A percentile compares a stretch with the other conserved stretches of the same genome.
phyloP scores from a whole-genome alignment of 1,140 invertebrate species.

The Saccostrea cuccullata region DNA sequence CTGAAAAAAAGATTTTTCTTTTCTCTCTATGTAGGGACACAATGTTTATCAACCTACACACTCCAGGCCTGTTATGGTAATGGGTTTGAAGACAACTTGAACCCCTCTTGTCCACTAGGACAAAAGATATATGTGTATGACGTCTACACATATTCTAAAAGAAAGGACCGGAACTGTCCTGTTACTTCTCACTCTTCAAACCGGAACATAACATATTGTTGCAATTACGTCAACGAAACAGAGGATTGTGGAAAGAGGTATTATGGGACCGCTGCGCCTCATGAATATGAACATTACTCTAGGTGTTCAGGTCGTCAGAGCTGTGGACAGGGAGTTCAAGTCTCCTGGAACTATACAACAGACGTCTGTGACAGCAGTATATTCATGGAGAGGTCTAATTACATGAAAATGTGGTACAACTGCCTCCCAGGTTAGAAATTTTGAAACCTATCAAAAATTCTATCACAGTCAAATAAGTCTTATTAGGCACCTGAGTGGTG shows the following conservation, averaged over 20 bases:
- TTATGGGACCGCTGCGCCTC: not conserved
- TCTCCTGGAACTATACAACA: slow-evolving; percentile 31
- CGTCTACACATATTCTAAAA: slow-evolving; percentile 38
- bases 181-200: not conserved
- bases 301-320: not conserved
- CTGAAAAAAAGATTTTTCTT: too few species aligned
- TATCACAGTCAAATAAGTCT: too few species aligned
- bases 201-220: slow-evolving; percentile 27
- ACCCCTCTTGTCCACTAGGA: not conserved
- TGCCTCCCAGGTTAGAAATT: slow-evolving; percentile 39
- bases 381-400: slow-evolving; percentile 12
- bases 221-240: slow-evolving; percentile 48
- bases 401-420: slow-evolving; percentile 45
- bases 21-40: not conserved
- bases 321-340: not conserved
- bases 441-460: not conserved
- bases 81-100: slow-evolving; percentile 2
- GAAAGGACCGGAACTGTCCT: slow-evolving; percentile 14
- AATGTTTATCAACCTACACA: not conserved
- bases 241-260: slow-evolving; percentile 52
- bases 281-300: slow-evolving; percentile 32
- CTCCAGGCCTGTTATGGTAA: slow-evolving; percentile 32
- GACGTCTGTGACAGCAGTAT: slow-evolving; percentile 17
- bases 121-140: slow-evolving; percentile 27
- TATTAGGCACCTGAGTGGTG: too few species aligned